These are phyloP conservation scores for Pantherophis alleghaniensis DNA, from an alignment of 2,797 vertebrate genomes.

Conservation along the genomic window DNA sequence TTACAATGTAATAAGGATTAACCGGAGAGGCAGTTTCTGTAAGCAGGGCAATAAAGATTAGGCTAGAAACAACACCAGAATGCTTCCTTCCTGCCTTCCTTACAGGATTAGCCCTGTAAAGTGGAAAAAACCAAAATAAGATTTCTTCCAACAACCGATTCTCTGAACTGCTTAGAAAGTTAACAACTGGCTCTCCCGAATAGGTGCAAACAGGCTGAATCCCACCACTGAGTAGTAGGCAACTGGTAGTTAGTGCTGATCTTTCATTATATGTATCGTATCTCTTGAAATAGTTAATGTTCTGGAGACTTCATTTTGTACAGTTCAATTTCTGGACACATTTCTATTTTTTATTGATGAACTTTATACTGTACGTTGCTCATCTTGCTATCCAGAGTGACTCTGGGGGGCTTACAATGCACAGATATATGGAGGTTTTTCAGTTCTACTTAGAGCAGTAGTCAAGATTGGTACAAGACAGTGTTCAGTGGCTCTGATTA, in stretches of 20 bases:
- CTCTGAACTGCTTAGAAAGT: no score
- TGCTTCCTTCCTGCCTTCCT: no score
- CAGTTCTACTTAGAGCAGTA: neutral
- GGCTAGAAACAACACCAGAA: no score
- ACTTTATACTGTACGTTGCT: neutral
- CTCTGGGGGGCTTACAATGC: neutral
- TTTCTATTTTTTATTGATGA: neutral
- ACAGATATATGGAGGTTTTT: neutral
- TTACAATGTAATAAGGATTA: no score
- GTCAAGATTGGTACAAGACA: neutral
- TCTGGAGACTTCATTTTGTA: neutral
- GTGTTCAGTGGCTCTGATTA: neutral
- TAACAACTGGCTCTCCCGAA: no score
- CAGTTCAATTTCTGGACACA: neutral
- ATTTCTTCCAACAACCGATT: no score
- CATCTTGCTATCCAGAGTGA: neutral
- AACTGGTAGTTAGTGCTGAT: neutral
- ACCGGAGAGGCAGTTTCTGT: no score
- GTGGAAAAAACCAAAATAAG: no score
- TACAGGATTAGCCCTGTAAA: no score
- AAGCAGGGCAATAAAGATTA: no score
- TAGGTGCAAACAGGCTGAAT: no score
- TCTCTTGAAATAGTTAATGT: neutral
- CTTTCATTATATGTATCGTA: neutral
- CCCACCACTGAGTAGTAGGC: neutral